phyloP scores from a whole-genome alignment of 2,888 invertebrate species.

The Diarsia rubi region DNA sequence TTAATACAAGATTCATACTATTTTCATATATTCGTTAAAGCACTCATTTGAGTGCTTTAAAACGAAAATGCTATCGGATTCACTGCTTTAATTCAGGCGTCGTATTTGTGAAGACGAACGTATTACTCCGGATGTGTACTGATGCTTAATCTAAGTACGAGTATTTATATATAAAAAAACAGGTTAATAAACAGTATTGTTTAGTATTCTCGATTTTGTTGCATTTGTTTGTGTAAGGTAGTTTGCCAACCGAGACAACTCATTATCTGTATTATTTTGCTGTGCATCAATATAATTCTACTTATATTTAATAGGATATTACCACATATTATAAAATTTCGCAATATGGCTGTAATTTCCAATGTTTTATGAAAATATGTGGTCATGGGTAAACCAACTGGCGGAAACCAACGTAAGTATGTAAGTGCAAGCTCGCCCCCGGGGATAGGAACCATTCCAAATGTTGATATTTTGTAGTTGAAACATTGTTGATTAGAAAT shows the following conservation, averaged over 20 bases:
- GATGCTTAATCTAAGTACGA: neutral
- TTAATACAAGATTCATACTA: neutral
- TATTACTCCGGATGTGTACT: neutral
- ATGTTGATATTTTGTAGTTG: constrained; percentile 83
- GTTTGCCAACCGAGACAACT: neutral
- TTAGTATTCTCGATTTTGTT: constrained; percentile 2
- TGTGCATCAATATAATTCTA: neutral
- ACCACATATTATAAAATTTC: neutral
- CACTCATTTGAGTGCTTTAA: neutral
- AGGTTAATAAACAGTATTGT: constrained; percentile 17
- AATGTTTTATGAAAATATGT: neutral
- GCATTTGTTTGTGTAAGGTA: neutral
- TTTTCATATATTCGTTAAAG: neutral
- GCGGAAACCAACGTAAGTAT: neutral
- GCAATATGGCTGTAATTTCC: neutral
- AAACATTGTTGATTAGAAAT: constrained; percentile 84
- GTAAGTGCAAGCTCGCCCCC: constrained; percentile 36
- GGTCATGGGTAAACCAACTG: neutral
- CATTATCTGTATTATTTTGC: neutral
- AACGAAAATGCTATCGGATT: neutral
- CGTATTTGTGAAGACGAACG: neutral
- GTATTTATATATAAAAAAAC: constrained; percentile 19
- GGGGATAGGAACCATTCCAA: constrained; percentile 74
- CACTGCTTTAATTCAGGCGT: neutral
- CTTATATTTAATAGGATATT: neutral